phyloP scores from a whole-genome alignment of 2,797 vertebrate species.

The Oryzias sinensis region DNA sequence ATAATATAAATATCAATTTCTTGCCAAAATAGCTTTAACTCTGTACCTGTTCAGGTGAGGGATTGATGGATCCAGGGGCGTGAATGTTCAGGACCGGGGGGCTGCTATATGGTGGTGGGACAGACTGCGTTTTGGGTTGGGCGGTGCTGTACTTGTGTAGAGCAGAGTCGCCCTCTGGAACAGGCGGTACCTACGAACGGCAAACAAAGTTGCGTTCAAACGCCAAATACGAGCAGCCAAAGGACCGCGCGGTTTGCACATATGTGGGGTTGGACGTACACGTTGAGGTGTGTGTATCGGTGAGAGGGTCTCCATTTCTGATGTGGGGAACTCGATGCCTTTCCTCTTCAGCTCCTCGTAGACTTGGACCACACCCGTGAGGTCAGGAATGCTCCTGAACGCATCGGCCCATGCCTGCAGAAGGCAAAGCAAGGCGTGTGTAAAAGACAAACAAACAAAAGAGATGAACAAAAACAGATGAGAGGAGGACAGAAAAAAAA shows the following conservation, averaged over 20 bases:
- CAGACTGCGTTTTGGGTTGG: slow-evolving; percentile 75
- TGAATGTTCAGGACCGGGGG: slow-evolving; percentile 81
- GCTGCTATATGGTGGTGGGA: slow-evolving; percentile 77
- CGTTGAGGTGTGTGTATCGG: slow-evolving; percentile 96
- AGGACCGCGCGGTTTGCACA: neutral
- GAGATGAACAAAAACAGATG: neutral
- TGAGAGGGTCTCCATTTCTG: slow-evolving; percentile 92
- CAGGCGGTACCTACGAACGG: slow-evolving; percentile 68
- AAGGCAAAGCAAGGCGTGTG: slow-evolving; percentile 1
- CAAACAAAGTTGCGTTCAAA: slow-evolving; percentile 3
- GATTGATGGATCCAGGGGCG: slow-evolving; percentile 87
- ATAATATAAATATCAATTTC: neutral
- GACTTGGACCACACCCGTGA: slow-evolving; percentile 95
- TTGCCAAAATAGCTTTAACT: neutral
- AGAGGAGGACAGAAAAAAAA: slow-evolving; percentile 37
- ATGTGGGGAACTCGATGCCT: slow-evolving; percentile 95
- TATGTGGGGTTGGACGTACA: slow-evolving; percentile 69
- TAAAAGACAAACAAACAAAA: neutral
- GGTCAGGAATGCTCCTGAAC: slow-evolving; percentile 96
- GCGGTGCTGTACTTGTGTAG: slow-evolving; percentile 76
- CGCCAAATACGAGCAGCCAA: slow-evolving; percentile 5
- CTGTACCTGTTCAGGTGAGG: slow-evolving; percentile 92
- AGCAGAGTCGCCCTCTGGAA: slow-evolving; percentile 87
- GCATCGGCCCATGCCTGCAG: slow-evolving; percentile 96
- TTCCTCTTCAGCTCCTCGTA: slow-evolving; percentile 98